Conservation (phyloP, 35 echinoderm and acorn worm genomes). For the Apostichopus parvimensis region DNA sequence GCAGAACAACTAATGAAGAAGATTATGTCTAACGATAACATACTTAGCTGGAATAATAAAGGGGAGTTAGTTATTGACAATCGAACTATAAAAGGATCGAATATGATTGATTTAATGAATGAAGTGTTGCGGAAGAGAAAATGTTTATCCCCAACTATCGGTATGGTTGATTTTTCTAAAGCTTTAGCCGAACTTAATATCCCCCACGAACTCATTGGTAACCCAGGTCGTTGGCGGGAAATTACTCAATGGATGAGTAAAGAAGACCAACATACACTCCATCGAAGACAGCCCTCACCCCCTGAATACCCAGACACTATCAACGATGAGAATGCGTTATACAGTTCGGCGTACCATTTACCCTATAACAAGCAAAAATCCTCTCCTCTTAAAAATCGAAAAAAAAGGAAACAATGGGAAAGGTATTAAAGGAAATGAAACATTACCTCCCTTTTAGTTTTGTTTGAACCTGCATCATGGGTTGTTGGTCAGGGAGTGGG, state of each 20-base stretch:
- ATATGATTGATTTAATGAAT: slow-evolving; percentile 17
- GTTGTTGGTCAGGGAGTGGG: neutral
- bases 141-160: neutral
- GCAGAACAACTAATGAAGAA: slow-evolving; percentile 20
- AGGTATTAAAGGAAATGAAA: neutral
- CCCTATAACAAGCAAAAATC: neutral
- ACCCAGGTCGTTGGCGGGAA: neutral
- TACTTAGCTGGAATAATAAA: slow-evolving; percentile 6
- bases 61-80: slow-evolving; percentile 6
- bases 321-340: neutral
- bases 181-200: neutral
- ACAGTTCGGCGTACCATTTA: neutral
- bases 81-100: neutral
- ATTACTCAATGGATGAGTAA: neutral
- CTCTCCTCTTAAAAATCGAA: neutral
- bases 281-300: neutral
- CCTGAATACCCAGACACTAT: neutral
- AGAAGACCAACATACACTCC: neutral
- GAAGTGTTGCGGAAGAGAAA: slow-evolving; percentile 12
- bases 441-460: neutral
- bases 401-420: neutral
- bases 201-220: neutral
- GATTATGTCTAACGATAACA: neutral
- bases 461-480: neutral
- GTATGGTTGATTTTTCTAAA: neutral